Evolutionary conservation across 2,113 vertebrate species (phyloP).

Genomic region (Osmerus eperlanus): DNA sequence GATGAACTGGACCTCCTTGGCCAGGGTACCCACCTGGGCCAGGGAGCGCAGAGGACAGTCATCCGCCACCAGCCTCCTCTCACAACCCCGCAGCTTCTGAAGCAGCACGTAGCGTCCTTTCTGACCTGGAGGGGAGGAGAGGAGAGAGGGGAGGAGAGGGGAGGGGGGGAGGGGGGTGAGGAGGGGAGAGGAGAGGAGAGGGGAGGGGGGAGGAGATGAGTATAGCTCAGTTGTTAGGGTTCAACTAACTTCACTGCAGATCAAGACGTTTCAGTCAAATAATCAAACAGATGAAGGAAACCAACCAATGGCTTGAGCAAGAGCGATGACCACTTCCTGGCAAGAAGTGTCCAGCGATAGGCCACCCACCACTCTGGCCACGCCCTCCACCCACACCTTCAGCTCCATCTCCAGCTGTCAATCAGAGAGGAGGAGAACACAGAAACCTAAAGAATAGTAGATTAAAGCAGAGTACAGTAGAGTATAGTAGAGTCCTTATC

Average conservation of each 20-base stretch:
- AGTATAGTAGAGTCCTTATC: no score
- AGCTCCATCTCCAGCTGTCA: conserved; percentile 79
- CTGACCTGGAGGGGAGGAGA: conserved; percentile 72
- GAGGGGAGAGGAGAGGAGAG: no score
- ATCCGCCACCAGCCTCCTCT: conserved; percentile 79
- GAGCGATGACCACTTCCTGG: conserved; percentile 90
- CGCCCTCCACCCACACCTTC: conserved; percentile 93
- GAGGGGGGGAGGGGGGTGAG: no score
- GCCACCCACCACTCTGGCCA: conserved; percentile 86
- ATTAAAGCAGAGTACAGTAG: no score
- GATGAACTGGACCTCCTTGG: conserved; percentile 83
- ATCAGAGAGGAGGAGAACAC: conserved; percentile 17
- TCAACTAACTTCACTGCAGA: no score
- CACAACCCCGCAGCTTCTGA: conserved; percentile 81
- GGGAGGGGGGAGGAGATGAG: no score
- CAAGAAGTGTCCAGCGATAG: conserved; percentile 85
- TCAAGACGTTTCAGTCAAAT: no score
- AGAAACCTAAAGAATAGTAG: no score
- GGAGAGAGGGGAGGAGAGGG: no score
- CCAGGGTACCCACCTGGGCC: conserved; percentile 83
- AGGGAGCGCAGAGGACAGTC: conserved; percentile 82
- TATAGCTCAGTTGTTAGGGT: no score
- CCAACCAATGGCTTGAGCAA: conserved; percentile 89
- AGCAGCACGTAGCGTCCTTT: conserved; percentile 89
- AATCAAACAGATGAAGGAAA: background rate